Percentiles rank a stretch among this genome's conserved stretches.
These are phyloP conservation scores for Psococerastis gibbosa DNA, from an alignment of 2,888 invertebrate genomes.

Conservation along the genomic window DNA sequence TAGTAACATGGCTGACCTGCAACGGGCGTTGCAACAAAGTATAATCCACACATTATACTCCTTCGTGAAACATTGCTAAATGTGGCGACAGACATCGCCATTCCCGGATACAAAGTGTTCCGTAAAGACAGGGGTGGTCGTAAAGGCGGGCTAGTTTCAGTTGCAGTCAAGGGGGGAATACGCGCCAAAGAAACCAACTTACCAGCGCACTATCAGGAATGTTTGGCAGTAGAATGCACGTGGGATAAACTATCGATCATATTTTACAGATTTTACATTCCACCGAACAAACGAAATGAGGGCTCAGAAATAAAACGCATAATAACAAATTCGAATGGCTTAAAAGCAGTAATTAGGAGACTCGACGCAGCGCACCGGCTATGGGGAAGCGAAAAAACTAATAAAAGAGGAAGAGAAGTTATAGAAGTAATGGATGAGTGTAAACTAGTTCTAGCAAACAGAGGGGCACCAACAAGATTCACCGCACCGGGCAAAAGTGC, in stretches of 20 bases:
- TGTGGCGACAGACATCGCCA: neutral
- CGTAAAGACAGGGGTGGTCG: neutral
- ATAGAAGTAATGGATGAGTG: neutral
- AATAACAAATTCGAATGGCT: too few species aligned
- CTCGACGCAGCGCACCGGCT: neutral
- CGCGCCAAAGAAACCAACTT: too few species aligned
- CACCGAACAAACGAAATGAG: too few species aligned
- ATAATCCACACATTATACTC: neutral
- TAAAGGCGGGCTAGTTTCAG: neutral
- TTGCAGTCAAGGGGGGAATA: neutral
- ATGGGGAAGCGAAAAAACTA: neutral
- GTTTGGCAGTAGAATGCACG: neutral
- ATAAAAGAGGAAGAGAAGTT: neutral
- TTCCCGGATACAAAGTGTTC: neutral
- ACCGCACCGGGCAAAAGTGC: neutral
- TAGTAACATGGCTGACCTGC: neutral
- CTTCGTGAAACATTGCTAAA: neutral
- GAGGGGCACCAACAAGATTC: neutral
- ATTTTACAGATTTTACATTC: too few species aligned
- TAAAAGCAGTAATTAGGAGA: too few species aligned
- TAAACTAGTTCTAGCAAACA: neutral
- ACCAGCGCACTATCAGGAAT: too few species aligned
- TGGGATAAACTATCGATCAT: too few species aligned
- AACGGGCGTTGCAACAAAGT: neutral
- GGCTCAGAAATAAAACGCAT: too few species aligned